Percentiles rank a stretch among this genome's conserved stretches.
Conservation (phyloP, 2,797 vertebrate genomes). For the Phaenicophaeus curvirostris region DNA sequence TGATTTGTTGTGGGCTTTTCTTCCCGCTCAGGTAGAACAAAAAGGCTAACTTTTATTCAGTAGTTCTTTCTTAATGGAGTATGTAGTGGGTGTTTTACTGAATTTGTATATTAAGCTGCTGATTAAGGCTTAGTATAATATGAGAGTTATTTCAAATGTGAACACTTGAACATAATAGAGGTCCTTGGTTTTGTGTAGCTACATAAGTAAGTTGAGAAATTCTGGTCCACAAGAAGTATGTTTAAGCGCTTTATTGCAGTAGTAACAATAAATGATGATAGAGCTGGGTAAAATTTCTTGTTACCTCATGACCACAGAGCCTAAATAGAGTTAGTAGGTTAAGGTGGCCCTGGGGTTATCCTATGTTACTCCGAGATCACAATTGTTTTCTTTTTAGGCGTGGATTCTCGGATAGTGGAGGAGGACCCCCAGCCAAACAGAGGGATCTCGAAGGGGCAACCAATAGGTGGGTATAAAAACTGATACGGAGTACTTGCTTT, state of each 20-base stretch:
- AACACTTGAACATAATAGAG: not conserved
- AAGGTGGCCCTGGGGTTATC: not conserved
- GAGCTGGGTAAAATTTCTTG: not conserved
- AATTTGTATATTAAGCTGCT: not conserved
- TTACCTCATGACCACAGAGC: not conserved
- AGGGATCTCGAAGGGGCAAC: slow-evolving; percentile 96
- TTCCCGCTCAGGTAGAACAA: not conserved
- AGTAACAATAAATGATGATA: not conserved
- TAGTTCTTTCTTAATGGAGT: not conserved
- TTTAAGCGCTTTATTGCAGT: not conserved
- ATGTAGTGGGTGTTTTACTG: not conserved
- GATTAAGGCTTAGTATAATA: not conserved
- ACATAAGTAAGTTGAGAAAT: not conserved
- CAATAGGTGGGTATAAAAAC: slow-evolving; percentile 82
- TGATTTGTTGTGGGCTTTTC: not conserved
- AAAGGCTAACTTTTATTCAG: not conserved
- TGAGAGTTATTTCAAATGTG: not conserved
- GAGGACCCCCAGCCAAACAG: slow-evolving; percentile 97
- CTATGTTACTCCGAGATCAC: not conserved
- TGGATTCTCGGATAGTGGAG: slow-evolving; percentile 97
- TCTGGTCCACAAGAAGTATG: not conserved
- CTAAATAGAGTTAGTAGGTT: not conserved
- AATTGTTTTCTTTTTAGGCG: slow-evolving; percentile 79
- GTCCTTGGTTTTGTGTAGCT: not conserved
- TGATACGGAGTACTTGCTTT: not conserved